Evolutionary conservation across 64 coral and sea anemone species (phyloP), one percentile per base, ranked within the genome.

Genomic region (Acropora tenuis): DNA sequence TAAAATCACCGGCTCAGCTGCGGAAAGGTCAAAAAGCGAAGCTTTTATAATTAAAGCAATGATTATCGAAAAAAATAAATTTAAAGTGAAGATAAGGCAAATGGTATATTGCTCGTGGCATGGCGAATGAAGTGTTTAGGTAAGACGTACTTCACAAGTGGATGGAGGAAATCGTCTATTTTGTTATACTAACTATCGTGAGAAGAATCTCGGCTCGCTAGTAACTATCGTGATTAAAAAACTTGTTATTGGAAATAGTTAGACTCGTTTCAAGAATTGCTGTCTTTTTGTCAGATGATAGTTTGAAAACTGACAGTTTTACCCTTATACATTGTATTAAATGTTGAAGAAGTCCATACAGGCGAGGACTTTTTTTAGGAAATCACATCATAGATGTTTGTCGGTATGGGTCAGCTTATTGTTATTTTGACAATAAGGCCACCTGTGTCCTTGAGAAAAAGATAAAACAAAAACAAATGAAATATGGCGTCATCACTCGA

Each of bases 401-500:
- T 17, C 49, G 3, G 5, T 44, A 47, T 16, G 46, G 5, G 11
- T 48, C 75, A 3, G 3, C 5, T 48, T 48, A 47, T 78, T 13
- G 17, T 45, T 5, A 8, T 47, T 69, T 1, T 8, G 42, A 69
- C 63, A 84, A 67, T 84, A 1, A 4, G 6, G 17, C 81, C 81
- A 84, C 81, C 81, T 84, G 81, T 48, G 9, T 2, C 4, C 41
- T 65, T 83, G 63, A 60, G 40, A 55, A 4, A 55, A 2, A 16
- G 63, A 83, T 40, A 42, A 5, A 43, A 65, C 65, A 67, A 17
- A 66, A 16, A 65, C 65, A 67, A 17, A 66, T 18, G 0, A 84
- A 84, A 68, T 84, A 9, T 84, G 60, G 61, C 81, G 81, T 84
- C 81, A 84, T 84, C 41, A 15, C 43, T 48, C 10, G 16, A 63